phyloP scores from a whole-genome alignment of 2,888 invertebrate genomes.

The Colostygia pectinataria region DNA sequence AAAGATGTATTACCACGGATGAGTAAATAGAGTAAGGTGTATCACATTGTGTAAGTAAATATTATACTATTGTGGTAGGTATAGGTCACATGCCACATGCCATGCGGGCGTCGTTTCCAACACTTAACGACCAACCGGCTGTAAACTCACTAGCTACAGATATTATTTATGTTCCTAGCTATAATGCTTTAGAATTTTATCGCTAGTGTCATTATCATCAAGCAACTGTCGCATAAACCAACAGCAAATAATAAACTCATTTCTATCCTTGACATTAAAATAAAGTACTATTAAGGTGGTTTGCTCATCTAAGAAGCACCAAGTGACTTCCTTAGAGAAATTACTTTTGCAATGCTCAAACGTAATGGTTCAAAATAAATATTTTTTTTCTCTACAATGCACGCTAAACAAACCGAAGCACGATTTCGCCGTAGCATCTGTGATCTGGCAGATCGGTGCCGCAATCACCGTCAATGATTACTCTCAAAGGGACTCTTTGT shows the following conservation, averaged over 20 bases:
- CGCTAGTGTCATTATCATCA: conserved; percentile 33
- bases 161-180: conserved; percentile 34
- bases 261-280: conserved; percentile 8
- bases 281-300: too few species aligned
- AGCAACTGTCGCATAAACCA: conserved; percentile 27
- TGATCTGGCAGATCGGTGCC: conserved; percentile 46
- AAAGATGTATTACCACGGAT: conserved; percentile 41
- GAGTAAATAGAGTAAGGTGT: conserved; percentile 37
- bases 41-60: conserved; percentile 21
- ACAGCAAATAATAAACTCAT: conserved; percentile 16
- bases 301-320: too few species aligned
- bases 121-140: conserved; percentile 37
- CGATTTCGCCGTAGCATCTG: conserved; percentile 42
- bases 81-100: too few species aligned
- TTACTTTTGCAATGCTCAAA: conserved; percentile 3
- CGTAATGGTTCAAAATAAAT: conserved; percentile 10
- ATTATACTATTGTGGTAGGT: conserved; percentile 22
- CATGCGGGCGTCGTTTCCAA: conserved; percentile 30
- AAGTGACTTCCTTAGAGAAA: too few species aligned
- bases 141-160: conserved; percentile 31
- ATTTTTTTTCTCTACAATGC: conserved; percentile 15
- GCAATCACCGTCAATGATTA: conserved; percentile 66
- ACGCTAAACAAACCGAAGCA: conserved; percentile 48
- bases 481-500: conserved; percentile 63
- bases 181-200: conserved; percentile 32